phyloP scores from a whole-genome alignment of 2,888 invertebrate genomes.

The Ceramica pisi region DNA sequence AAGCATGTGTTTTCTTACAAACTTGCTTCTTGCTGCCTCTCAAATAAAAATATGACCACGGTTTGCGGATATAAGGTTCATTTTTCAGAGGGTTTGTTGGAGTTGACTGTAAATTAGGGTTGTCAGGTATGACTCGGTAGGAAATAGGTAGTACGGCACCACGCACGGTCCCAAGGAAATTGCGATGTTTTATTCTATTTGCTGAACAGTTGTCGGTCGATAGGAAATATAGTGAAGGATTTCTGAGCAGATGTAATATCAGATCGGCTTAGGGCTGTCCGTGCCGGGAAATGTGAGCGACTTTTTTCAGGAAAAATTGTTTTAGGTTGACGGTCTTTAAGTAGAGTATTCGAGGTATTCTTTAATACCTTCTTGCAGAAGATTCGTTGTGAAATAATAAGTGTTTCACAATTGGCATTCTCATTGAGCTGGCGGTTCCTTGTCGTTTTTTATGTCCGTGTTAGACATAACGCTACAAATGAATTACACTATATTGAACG shows the following conservation, averaged over 20 bases:
- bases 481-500: no score
- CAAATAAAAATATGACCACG: conserved; percentile 42
- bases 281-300: conserved; percentile 1
- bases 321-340: conserved; percentile 10
- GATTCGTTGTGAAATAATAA: neutral
- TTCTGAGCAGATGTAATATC: conserved; percentile 69
- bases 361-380: neutral
- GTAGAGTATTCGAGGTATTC: neutral
- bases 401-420: no score
- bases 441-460: no score
- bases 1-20: conserved; percentile 67
- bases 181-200: conserved; percentile 83
- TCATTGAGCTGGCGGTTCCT: no score
- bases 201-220: conserved; percentile 77
- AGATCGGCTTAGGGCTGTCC: conserved; percentile 52
- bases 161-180: conserved; percentile 80
- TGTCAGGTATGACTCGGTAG: conserved; percentile 71
- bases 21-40: conserved; percentile 37
- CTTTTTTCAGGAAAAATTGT: conserved; percentile 20
- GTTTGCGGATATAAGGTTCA: conserved; percentile 44
- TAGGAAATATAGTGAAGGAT: conserved; percentile 75
- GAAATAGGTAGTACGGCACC: conserved; percentile 76
- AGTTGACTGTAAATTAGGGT: conserved; percentile 56
- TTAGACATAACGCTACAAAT: no score
- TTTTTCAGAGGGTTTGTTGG: conserved; percentile 48